These are phyloP conservation scores for Leptopterna dolabrata DNA, from an alignment of 2,888 invertebrate genomes.

Conservation along the genomic window DNA sequence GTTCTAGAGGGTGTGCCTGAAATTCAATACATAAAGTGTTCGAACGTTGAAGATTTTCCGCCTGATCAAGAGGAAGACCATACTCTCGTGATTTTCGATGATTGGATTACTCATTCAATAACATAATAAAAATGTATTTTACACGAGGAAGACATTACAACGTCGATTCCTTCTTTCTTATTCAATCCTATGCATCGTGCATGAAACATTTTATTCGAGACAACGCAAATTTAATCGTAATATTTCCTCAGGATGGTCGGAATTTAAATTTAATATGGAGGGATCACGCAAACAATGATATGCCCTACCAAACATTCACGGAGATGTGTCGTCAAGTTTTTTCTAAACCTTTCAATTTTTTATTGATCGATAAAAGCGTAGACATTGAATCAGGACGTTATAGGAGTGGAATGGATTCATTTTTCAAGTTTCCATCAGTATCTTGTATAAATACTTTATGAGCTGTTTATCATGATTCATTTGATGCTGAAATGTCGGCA, in stretches of 20 bases:
- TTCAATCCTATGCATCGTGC: too few species aligned
- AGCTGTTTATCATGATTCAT: background rate
- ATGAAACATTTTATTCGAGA: too few species aligned
- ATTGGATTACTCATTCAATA: background rate
- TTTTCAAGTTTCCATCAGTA: too few species aligned
- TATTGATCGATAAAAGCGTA: too few species aligned
- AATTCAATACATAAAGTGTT: background rate
- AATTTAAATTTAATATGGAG: background rate
- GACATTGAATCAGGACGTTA: too few species aligned
- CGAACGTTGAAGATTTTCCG: background rate
- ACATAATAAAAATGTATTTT: background rate
- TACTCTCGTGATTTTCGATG: background rate
- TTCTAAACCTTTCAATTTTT: too few species aligned
- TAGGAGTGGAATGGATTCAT: background rate
- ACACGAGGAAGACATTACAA: background rate
- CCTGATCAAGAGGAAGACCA: background rate
- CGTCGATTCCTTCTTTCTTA: background rate
- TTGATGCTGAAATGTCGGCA: background rate
- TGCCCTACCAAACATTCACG: background rate
- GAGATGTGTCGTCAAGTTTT: too few species aligned
- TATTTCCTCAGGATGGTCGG: background rate
- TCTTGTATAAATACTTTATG: too few species aligned
- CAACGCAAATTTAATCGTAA: too few species aligned
- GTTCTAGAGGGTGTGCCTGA: background rate
- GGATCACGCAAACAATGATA: background rate